phyloP scores from a whole-genome alignment of 1,140 invertebrate species.

The Philaenus spumarius region DNA sequence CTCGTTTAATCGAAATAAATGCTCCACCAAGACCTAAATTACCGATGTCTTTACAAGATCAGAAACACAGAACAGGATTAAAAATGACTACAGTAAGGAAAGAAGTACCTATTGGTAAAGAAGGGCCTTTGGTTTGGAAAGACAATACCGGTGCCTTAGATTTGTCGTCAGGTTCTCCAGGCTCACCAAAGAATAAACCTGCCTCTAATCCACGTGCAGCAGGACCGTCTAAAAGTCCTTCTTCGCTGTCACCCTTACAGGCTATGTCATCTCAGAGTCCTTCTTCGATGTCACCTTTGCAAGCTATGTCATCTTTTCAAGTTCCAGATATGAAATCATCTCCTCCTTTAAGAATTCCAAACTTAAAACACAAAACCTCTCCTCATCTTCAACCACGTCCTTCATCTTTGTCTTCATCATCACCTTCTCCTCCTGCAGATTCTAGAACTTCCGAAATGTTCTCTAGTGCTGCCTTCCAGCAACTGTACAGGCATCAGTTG shows the following conservation, averaged over 20 bases:
- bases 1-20: conserved; percentile 16
- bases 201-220: background rate
- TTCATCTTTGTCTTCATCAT: conserved; percentile 3
- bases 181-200: background rate
- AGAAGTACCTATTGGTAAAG: conserved; percentile 18
- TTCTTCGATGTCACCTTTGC: background rate
- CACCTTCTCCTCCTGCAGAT: background rate
- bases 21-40: conserved; percentile 11
- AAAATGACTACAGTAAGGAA: conserved; percentile 20
- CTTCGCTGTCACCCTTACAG: background rate
- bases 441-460: background rate
- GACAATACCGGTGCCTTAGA: conserved; percentile 14
- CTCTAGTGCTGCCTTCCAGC: background rate
- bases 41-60: background rate
- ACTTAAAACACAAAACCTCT: background rate
- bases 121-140: conserved; percentile 5
- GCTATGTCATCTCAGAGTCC: background rate
- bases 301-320: conserved; percentile 2
- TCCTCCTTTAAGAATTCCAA: conserved; percentile 2
- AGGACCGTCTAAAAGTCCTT: background rate
- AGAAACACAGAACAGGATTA: conserved; percentile 12
- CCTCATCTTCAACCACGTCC: background rate
- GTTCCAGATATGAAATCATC: background rate
- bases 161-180: conserved; percentile 6
- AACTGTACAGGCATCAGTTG: conserved; percentile 8